Base-by-base conservation (phyloP, 2,797 vertebrate species). In the Fistularia tabacaria region DNA sequence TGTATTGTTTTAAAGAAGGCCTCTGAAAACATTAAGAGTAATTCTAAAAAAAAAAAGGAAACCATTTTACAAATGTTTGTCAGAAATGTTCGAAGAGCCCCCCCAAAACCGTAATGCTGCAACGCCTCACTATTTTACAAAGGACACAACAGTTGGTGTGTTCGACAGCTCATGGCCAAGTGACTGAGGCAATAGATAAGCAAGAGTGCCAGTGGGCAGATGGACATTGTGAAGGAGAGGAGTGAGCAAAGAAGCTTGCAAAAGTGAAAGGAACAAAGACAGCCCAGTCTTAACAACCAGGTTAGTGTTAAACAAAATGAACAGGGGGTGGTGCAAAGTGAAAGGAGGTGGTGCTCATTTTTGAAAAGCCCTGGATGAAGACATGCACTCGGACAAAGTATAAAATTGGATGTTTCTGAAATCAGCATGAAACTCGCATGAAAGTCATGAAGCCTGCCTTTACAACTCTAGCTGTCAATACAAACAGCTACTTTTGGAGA, bases 101-200 rank as follows among this genome's bases (percentile, higher is more conserved):
- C 36, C 48, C 52, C 60, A 62, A 42, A 36, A 52, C 51, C 54
- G 46, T 59, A 71, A 76, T 83, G 82, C 74, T 81, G 76, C 67
- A 46, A 68, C 40, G 71, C 54, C 59, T 74, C 54, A 61, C 65
- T 66, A 38, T 81, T 74, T 74, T 66, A 65, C 65, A 70, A 67
- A 71, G 54, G 36, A 63, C 69, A 80, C 73, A 77, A 81, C 83
- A 82, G 83, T 87, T 86, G 80, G 80, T 81, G 81, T 74, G 76
- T 77, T 83, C 51, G 47, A 59, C 66, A 13, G 78, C 73, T 79
- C 62, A 64, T 13, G 56, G 84, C 85, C 81, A 87, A 85, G 57
- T 59, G 88, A 88, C 84, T 64, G 74, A 83, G 77, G 75, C 74
- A 54, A 71, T 8, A 84, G 85, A 87, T 86, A 87, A 83, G 76